Evolutionary conservation across 2,113 vertebrate genomes (phyloP).

Genomic region (Mesitornis unicolor): DNA sequence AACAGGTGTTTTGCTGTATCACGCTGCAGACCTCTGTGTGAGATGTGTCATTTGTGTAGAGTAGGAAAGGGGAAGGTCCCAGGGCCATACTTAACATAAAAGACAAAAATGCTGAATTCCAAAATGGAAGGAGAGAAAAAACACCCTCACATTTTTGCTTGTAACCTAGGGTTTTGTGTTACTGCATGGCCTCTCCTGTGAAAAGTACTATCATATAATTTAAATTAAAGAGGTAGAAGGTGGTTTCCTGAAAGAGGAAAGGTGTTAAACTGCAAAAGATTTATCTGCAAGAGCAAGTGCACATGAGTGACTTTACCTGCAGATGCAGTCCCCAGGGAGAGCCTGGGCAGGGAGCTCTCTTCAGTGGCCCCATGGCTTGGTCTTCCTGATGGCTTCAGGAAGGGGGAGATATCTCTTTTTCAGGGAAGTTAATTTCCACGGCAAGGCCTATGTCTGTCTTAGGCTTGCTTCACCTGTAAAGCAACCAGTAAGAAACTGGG

Average conservation of each 20-base stretch:
- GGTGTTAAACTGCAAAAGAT: background rate
- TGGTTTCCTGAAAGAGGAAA: background rate
- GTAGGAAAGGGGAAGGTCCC: background rate
- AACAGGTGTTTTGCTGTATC: background rate
- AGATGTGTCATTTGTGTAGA: background rate
- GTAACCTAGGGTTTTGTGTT: background rate
- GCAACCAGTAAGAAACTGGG: background rate
- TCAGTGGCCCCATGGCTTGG: accelerated
- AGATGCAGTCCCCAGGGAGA: background rate
- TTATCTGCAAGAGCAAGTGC: background rate
- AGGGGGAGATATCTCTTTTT: background rate
- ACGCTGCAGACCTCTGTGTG: background rate
- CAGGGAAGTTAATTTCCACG: background rate
- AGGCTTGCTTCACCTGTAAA: background rate
- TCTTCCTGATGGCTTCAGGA: background rate
- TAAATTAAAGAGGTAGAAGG: background rate
- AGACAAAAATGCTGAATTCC: background rate
- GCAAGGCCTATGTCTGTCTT: background rate
- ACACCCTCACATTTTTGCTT: accelerated
- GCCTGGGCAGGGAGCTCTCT: background rate
- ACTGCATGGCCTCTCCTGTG: background rate
- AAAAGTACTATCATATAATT: background rate
- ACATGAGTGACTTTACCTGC: background rate
- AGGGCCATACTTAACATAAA: background rate
- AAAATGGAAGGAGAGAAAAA: background rate